These are phyloP conservation scores for Hyppa rectilinea DNA, from an alignment of 2,888 invertebrate species.

Conservation along the genomic window DNA sequence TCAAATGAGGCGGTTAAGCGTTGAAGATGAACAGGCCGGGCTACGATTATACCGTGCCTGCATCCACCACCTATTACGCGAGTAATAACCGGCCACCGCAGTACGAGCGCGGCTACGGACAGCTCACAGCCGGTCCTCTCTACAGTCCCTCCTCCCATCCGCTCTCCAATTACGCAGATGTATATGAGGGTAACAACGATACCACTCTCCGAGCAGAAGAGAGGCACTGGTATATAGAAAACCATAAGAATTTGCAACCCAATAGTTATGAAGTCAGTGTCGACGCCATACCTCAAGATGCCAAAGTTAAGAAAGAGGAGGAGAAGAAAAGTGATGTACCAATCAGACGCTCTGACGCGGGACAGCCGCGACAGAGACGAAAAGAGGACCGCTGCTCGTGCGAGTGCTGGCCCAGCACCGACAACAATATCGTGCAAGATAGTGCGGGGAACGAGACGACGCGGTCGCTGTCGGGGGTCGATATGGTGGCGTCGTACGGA, in stretches of 20 bases:
- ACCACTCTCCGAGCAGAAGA: constrained; percentile 89
- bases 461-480: constrained; percentile 87
- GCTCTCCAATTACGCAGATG: constrained; percentile 88
- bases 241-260: constrained; percentile 87
- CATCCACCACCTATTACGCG: constrained; percentile 86
- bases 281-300: constrained; percentile 85
- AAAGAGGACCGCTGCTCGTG: constrained; percentile 89
- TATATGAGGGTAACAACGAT: constrained; percentile 89
- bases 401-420: constrained; percentile 89
- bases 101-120: constrained; percentile 87
- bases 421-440: constrained; percentile 84
- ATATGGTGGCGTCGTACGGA: constrained; percentile 90
- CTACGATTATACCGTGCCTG: constrained; percentile 89
- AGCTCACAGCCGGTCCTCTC: constrained; percentile 82
- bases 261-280: constrained; percentile 78
- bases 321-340: constrained; percentile 86
- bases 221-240: constrained; percentile 89
- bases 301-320: constrained; percentile 88
- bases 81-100: constrained; percentile 86
- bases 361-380: constrained; percentile 83
- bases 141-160: constrained; percentile 88
- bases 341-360: constrained; percentile 81
- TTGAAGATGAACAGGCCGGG: constrained; percentile 90
- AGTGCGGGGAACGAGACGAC: constrained; percentile 83
- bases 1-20: constrained; percentile 87